phyloP scores from a whole-genome alignment of 2,888 invertebrate genomes.

The Seira sanloemensis region DNA sequence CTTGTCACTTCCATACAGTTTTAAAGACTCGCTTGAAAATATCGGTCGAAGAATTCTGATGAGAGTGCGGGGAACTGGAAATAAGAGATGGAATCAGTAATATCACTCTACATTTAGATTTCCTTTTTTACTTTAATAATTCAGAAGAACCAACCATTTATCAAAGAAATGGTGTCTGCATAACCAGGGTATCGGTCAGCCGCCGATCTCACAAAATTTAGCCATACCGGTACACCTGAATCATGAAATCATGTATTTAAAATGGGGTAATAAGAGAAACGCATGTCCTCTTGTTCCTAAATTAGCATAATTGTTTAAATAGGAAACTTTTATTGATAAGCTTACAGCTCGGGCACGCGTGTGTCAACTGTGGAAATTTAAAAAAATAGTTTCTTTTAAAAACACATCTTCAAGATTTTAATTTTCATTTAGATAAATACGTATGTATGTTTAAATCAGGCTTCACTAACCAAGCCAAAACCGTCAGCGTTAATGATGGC shows the following conservation, averaged over 20 bases:
- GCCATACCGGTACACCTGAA: constrained; percentile 44
- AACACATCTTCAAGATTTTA: too few species aligned
- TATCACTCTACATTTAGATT: too few species aligned
- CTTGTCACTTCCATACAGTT: constrained; percentile 36
- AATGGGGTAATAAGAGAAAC: background rate
- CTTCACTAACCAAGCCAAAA: constrained; percentile 14
- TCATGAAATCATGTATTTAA: background rate
- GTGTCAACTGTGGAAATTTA: too few species aligned
- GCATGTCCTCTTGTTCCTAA: too few species aligned
- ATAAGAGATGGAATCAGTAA: too few species aligned
- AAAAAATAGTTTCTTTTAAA: background rate
- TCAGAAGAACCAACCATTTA: constrained; percentile 34
- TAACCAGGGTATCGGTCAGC: constrained; percentile 40
- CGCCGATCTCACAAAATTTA: constrained; percentile 36
- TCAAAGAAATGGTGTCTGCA: constrained; percentile 30
- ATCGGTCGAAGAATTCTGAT: constrained; percentile 32
- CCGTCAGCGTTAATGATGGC: constrained; percentile 39
- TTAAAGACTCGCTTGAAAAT: constrained; percentile 27
- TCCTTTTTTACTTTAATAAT: background rate
- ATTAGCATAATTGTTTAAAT: background rate
- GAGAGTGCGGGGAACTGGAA: constrained; percentile 34
- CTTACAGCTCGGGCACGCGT: too few species aligned
- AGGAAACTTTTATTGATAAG: background rate
- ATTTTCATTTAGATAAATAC: too few species aligned
- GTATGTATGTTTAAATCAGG: too few species aligned